phyloP scores from a whole-genome alignment of 2,113 vertebrate species.

The Seriola rivoliana region DNA sequence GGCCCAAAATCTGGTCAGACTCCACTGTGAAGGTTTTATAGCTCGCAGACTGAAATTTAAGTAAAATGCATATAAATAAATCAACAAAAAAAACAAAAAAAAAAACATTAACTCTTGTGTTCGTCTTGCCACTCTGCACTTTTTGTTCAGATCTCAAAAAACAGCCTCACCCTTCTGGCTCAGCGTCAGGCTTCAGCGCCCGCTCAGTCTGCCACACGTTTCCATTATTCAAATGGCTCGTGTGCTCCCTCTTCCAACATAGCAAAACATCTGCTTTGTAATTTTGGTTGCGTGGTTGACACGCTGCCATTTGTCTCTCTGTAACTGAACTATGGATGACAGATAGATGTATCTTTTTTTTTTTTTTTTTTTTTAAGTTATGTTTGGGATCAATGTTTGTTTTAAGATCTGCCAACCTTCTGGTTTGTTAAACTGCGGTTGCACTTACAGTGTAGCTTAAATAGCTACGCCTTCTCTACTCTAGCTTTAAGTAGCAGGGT shows the following conservation, averaged over 20 bases:
- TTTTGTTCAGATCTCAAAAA: constrained; percentile 4
- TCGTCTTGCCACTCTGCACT: constrained; percentile 3
- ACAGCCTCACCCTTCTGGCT: constrained; percentile 52
- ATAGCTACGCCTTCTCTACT: constrained; percentile 1
- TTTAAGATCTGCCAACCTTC: constrained; percentile 40
- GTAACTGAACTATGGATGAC: constrained; percentile 38
- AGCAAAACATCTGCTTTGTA: constrained; percentile 74
- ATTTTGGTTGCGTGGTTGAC: constrained; percentile 73
- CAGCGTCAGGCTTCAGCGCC: constrained; percentile 32
- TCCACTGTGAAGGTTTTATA: neutral
- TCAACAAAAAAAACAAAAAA: neutral
- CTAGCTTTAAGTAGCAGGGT: constrained; percentile 45
- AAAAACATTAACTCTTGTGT: neutral
- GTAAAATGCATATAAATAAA: constrained; percentile 17
- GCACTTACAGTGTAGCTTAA: constrained; percentile 21
- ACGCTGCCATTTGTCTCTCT: constrained; percentile 63
- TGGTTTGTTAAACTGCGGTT: constrained; percentile 58
- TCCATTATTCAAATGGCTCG: constrained; percentile 37
- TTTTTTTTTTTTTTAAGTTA: constrained; percentile 19
- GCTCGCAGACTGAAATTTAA: neutral
- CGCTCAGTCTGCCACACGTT: neutral
- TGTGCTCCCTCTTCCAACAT: constrained; percentile 24
- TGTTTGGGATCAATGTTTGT: constrained; percentile 68
- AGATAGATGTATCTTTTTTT: constrained; percentile 38
- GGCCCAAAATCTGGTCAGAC: constrained; percentile 4